phyloP scores from a whole-genome alignment of 2,888 invertebrate species.

The Andrena camellia region DNA sequence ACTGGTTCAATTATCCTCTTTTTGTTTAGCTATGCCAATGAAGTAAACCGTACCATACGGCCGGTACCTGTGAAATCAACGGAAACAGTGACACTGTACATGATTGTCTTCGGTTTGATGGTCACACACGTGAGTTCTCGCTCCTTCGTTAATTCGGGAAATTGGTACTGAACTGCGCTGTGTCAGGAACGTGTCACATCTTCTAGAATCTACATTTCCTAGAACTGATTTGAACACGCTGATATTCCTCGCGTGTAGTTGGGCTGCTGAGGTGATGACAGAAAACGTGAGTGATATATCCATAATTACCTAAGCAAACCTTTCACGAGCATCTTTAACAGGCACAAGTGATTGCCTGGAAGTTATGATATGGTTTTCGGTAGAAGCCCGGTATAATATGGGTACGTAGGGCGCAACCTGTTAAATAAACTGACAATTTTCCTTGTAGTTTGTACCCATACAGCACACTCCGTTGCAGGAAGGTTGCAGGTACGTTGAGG shows the following conservation, averaged over 20 bases:
- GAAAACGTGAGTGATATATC: conserved; percentile 33
- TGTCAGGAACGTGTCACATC: neutral
- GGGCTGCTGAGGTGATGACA: conserved; percentile 50
- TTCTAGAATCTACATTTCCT: no score
- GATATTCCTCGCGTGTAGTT: conserved; percentile 45
- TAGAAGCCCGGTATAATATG: conserved; percentile 87
- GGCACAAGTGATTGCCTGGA: conserved; percentile 44
- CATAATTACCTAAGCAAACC: neutral
- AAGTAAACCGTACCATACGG: conserved; percentile 40
- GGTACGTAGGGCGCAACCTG: no score
- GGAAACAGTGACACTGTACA: conserved; percentile 31
- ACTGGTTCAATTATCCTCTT: neutral
- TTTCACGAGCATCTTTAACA: neutral
- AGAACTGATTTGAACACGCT: conserved; percentile 32
- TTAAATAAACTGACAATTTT: conserved; percentile 83
- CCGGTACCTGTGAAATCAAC: conserved; percentile 56
- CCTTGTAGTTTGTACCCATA: no score
- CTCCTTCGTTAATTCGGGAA: no score
- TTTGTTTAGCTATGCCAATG: conserved; percentile 47
- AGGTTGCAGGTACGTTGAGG: no score
- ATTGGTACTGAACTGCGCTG: no score
- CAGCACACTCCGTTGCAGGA: no score
- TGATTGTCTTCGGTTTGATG: conserved; percentile 48
- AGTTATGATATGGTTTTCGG: conserved; percentile 86
- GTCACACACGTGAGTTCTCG: conserved; percentile 53